phyloP scores from a whole-genome alignment of 2,888 invertebrate genomes.

The Petrolisthes manimaculis region DNA sequence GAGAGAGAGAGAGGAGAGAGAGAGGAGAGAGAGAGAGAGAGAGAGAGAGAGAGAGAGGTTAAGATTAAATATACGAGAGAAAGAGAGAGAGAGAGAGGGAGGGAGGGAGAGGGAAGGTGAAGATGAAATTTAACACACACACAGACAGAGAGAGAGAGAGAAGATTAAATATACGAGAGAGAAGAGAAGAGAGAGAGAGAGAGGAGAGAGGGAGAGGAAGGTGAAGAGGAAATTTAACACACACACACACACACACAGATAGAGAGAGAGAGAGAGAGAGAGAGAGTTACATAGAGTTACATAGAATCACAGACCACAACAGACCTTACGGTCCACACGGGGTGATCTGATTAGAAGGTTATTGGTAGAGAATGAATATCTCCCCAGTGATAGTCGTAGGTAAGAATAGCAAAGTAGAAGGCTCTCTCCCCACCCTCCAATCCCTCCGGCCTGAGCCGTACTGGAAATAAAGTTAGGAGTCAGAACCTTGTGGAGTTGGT shows the following conservation, averaged over 20 bases:
- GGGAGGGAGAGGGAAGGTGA: not conserved
- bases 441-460: too few relatives aligned
- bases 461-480: too few relatives aligned
- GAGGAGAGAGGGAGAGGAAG: conserved; percentile 3
- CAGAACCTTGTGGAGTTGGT: too few relatives aligned
- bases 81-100: not conserved
- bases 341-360: too few relatives aligned
- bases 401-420: too few relatives aligned
- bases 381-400: too few relatives aligned
- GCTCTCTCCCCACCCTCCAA: too few relatives aligned
- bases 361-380: too few relatives aligned
- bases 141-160: conserved; percentile 16
- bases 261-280: conserved; percentile 24
- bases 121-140: not conserved
- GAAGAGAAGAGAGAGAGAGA: conserved; percentile 28
- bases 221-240: too few relatives aligned
- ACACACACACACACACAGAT: not conserved
- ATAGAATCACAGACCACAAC: too few relatives aligned
- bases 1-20: conserved; percentile 7
- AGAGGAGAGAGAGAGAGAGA: conserved; percentile 7
- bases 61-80: not conserved
- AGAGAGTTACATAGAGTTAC: too few relatives aligned
- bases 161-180: not conserved
- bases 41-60: not conserved
- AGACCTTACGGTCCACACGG: too few relatives aligned